Base-by-base conservation (phyloP, 2,797 vertebrate genomes). In the Diplodus puntazzo region DNA sequence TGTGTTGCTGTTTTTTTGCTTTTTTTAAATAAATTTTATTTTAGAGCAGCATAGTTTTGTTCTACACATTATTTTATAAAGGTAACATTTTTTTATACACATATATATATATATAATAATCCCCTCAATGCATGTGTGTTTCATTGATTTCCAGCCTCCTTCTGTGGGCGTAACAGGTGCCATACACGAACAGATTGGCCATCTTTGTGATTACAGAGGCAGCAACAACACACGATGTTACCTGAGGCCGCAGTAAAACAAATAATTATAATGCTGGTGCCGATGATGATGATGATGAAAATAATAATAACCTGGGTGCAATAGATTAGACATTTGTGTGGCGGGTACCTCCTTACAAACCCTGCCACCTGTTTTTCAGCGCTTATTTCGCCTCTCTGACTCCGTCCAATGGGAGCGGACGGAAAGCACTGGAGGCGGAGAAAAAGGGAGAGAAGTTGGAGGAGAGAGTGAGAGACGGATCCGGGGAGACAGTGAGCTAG, bases 371-470 rank as follows among this genome's bases (percentile, higher is more conserved):
- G 92, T 92, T 88, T 80, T 80, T 64, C 61, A 77, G 79, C 84
- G 83, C 81, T 92, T 77, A 64, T 88, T 87, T 75, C 66, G 73
- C 77, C 78, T 82, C 49, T 53, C 69, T 69, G 68, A 53, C 57
- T 80, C 75, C 81, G 89, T 91, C 94, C 95, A 96, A 95, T 96
- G 77, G 88, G 86, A 91, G 23, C 0, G 79, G 49, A 27, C 86
- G 74, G 83, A 4, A 75, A 64, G 77, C 64, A 80, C 61, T 77
- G 94, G 92, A 93, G 94, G 91, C 85, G 87, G 89, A 88, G 91
- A 80, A 84, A 76, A 88, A 88, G 89, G 87, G 75, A 88, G 91
- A 91, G 92, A 94, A 93, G 94, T 94, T 95, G 88, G 85, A 91
- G 87, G 91, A 92, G 89, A 90, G 92, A 89, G 92, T 90, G 92